Percentiles rank a stretch among this genome's conserved stretches.
phyloP scores from a whole-genome alignment of 64 coral and sea anemone species.

The Porites australiensis region DNA sequence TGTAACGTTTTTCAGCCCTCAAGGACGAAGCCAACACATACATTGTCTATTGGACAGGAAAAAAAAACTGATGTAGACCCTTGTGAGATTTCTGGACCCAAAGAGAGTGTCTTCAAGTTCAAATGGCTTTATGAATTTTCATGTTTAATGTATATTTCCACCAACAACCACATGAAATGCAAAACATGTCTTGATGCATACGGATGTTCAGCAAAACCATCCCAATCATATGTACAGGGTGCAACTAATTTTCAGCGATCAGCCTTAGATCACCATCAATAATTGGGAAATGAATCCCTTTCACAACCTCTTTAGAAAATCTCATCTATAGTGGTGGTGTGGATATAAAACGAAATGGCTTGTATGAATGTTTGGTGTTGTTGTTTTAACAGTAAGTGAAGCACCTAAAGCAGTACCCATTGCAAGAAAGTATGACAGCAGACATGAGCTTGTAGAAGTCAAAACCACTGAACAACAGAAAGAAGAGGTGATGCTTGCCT shows the following conservation, averaged over 20 bases:
- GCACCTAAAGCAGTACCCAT: slow-evolving; percentile 77
- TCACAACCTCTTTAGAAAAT: no score
- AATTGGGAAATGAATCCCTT: neutral
- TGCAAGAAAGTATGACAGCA: slow-evolving; percentile 94
- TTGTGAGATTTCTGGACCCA: neutral
- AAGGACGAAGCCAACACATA: neutral
- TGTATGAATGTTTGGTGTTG: neutral
- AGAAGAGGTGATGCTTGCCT: slow-evolving; percentile 53
- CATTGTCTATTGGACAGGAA: neutral
- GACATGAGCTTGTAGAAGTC: slow-evolving; percentile 79
- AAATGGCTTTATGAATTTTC: neutral
- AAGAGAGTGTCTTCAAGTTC: neutral
- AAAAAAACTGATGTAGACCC: slow-evolving; percentile 3
- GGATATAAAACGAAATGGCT: no score
- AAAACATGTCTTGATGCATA: slow-evolving; percentile 4
- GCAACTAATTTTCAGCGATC: neutral
- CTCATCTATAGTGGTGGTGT: no score
- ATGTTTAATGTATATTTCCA: neutral
- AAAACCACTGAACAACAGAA: slow-evolving; percentile 91
- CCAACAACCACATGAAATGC: neutral
- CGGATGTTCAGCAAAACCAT: neutral
- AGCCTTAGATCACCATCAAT: neutral
- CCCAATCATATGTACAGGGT: neutral
- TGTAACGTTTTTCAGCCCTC: neutral
- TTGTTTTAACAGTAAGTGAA: slow-evolving; percentile 78